phyloP scores from a whole-genome alignment of 2,797 vertebrate genomes.

The Carcharodon carcharias region DNA sequence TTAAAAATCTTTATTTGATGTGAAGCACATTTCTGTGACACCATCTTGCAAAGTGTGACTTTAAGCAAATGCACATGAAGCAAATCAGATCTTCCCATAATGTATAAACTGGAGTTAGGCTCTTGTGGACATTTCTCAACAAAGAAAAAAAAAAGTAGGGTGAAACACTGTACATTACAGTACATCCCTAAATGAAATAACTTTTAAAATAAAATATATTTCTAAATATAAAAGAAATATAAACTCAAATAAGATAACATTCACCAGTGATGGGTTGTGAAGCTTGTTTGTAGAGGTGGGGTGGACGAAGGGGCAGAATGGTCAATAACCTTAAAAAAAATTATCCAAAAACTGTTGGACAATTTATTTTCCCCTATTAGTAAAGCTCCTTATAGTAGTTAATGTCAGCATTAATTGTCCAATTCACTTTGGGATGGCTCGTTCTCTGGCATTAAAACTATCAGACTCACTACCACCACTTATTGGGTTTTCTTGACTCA shows the following conservation, averaged over 20 bases:
- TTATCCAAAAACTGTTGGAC: too few species aligned
- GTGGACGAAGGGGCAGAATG: neutral
- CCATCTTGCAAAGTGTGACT: too few species aligned
- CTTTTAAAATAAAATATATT: neutral
- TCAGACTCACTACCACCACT: neutral
- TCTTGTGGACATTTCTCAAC: neutral
- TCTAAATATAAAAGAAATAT: neutral
- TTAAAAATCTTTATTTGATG: too few species aligned
- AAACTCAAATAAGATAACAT: neutral
- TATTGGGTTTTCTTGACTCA: too few species aligned
- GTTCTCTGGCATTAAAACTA: too few species aligned
- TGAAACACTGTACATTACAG: neutral
- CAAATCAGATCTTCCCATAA: neutral
- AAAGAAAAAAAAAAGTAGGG: neutral
- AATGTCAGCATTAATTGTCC: too few species aligned
- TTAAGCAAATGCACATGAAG: too few species aligned
- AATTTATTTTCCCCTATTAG: too few species aligned
- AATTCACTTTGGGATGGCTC: too few species aligned
- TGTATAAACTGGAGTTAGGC: neutral
- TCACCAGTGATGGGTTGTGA: neutral
- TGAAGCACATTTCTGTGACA: too few species aligned
- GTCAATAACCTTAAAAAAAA: neutral
- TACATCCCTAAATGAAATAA: neutral
- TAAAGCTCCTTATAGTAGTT: too few species aligned
- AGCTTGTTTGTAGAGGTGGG: neutral